Evolutionary conservation across 2,113 vertebrate species (phyloP).

Genomic region (Circaetus gallicus): DNA sequence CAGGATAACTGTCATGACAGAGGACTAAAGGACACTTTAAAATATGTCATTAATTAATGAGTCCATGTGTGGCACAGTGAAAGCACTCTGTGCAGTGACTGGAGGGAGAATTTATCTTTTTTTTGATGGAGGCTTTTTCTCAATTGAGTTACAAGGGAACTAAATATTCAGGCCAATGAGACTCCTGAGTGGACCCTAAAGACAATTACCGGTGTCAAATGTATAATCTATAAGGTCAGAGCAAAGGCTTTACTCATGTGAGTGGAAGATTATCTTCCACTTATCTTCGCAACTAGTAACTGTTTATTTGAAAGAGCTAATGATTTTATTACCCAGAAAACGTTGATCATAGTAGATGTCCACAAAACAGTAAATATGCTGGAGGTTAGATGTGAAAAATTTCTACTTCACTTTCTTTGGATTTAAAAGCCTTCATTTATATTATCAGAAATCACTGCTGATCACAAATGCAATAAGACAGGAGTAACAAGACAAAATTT

Average conservation of each 20-base stretch:
- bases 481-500: background rate
- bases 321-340: background rate
- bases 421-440: background rate
- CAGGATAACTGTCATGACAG: background rate
- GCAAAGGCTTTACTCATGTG: background rate
- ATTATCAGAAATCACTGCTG: background rate
- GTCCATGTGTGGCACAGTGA: background rate
- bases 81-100: background rate
- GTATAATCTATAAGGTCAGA: background rate
- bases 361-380: background rate
- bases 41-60: constrained; percentile 49
- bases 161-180: background rate
- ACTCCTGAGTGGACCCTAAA: background rate
- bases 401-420: background rate
- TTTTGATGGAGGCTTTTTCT: background rate
- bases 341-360: background rate
- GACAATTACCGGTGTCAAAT: background rate
- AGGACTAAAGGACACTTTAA: constrained; percentile 15
- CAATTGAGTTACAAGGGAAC: background rate
- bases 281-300: background rate
- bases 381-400: background rate
- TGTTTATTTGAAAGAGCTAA: background rate
- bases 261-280: background rate
- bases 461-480: background rate
- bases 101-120: background rate